Evolutionary conservation across 2,113 vertebrate genomes (phyloP).

Genomic region (Rallus limicola): DNA sequence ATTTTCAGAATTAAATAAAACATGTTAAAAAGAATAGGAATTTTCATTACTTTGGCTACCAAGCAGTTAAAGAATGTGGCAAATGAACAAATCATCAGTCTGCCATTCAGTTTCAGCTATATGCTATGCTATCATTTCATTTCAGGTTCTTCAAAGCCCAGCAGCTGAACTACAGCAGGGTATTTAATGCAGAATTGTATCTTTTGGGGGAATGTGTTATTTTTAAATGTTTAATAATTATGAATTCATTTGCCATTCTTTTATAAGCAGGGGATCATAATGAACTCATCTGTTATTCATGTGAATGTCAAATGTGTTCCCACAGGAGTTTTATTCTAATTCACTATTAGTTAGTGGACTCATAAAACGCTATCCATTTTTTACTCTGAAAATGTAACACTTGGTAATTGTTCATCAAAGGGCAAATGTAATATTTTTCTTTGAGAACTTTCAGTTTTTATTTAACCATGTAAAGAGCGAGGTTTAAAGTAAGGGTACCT

Average conservation of each 20-base stretch:
- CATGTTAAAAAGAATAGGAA: not conserved
- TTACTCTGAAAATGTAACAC: conserved; percentile 43
- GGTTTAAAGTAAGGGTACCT: not conserved
- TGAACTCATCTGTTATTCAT: conserved; percentile 74
- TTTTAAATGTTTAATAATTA: conserved; percentile 77
- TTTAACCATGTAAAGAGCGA: not conserved
- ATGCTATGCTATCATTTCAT: conserved; percentile 19
- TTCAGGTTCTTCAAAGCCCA: conserved; percentile 41
- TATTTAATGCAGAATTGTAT: conserved; percentile 43
- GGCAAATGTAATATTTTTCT: conserved; percentile 22
- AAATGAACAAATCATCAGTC: not conserved
- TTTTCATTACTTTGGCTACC: conserved; percentile 9
- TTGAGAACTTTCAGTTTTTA: conserved; percentile 32
- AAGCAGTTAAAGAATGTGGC: conserved; percentile 20
- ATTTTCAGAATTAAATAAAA: conserved; percentile 15
- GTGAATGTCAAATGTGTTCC: conserved; percentile 63
- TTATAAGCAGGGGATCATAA: conserved; percentile 67
- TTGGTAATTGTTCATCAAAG: conserved; percentile 56
- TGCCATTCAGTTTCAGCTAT: conserved; percentile 5
- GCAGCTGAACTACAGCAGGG: conserved; percentile 46
- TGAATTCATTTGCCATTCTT: conserved; percentile 74
- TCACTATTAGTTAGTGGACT: conserved; percentile 66
- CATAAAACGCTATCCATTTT: conserved; percentile 64
- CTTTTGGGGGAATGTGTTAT: conserved; percentile 64
- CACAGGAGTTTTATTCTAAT: conserved; percentile 71